Evolutionary conservation across 35 echinoderm and acorn worm species (phyloP), one percentile per base, ranked within the genome.

Genomic region (Chiridota heheva): DNA sequence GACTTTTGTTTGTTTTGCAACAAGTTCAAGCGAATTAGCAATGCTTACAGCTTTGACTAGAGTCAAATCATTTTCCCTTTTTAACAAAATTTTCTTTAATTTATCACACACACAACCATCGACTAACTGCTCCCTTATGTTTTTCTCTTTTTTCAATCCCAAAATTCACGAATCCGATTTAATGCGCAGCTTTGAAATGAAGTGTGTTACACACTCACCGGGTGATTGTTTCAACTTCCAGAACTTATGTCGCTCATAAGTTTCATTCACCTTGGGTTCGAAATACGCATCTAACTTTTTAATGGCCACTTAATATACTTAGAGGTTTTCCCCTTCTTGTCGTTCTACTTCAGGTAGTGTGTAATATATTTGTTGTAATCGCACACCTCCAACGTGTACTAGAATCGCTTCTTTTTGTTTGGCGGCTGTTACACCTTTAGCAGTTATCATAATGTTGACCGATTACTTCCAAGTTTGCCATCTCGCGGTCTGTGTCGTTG

Each of bases 371-470:
- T 68, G 31, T 68, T 68, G 31, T 38, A 39, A 37, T 68, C 64
- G 34, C n/a, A 68, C 40, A 37, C 64, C 64, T 68, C 64, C 36
- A 32, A 68, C 2, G 33, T 38, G 1, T 68, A 37, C 7, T 35
- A 68, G 16, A 36, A 39, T 68, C 40, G 64, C 36, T 15, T 68
- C 64, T 68, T 38, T 68, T 37, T 68, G 64, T 60, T 39, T 68
- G 0, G 64, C 31, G 64, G 12, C 64, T 68, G 64, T 68, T 10
- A 68, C 64, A 68, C 29, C 16, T 2, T 22, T 65, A 15, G 29
- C 62, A 4, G 27, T 1, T 65, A n/a, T n/a, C n/a, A n/a, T n/a
- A n/a, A n/a, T n/a, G n/a, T n/a, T n/a, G n/a, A n/a, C n/a, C n/a
- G n/a, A n/a, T n/a, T n/a, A n/a, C n/a, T n/a, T n/a, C n/a, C n/a